Percentiles rank a stretch among this genome's conserved stretches.
Conservation (phyloP, 23 tunicate species). For the Ciona savignyi region DNA sequence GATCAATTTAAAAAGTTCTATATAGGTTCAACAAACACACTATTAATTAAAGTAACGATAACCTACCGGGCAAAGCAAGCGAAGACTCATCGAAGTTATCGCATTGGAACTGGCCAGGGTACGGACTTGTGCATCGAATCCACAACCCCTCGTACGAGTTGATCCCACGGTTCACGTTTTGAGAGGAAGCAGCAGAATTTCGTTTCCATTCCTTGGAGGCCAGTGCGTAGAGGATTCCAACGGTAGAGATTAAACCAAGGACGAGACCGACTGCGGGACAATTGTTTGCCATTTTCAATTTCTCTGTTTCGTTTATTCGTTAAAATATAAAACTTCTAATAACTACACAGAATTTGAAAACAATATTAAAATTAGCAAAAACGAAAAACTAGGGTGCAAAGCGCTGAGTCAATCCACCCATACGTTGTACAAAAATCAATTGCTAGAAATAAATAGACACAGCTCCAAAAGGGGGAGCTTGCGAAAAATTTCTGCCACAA, state of each 20-base stretch:
- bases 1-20: no score
- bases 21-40: not conserved
- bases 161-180: slow-evolving; percentile 31
- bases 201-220: slow-evolving; percentile 76
- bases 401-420: no score
- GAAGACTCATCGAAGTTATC: slow-evolving; percentile 60
- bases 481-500: no score
- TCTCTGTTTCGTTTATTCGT: no score
- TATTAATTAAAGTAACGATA: slow-evolving; percentile 8
- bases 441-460: no score
- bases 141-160: slow-evolving; percentile 79
- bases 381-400: no score
- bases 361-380: no score
- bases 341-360: no score
- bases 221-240: slow-evolving; percentile 59
- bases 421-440: no score
- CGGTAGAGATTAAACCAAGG: slow-evolving; percentile 42
- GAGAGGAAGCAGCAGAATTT: slow-evolving; percentile 68
- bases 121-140: slow-evolving; percentile 74
- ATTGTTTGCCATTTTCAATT: slow-evolving; percentile 27
- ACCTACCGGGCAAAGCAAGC: slow-evolving; percentile 43
- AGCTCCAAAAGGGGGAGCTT: no score
- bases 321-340: no score
- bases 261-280: slow-evolving; percentile 48
- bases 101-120: slow-evolving; percentile 67